A percentile compares a stretch with the other conserved stretches of the same genome.
phyloP scores from a whole-genome alignment of 2,888 invertebrate species.

The Lutraria lutraria region DNA sequence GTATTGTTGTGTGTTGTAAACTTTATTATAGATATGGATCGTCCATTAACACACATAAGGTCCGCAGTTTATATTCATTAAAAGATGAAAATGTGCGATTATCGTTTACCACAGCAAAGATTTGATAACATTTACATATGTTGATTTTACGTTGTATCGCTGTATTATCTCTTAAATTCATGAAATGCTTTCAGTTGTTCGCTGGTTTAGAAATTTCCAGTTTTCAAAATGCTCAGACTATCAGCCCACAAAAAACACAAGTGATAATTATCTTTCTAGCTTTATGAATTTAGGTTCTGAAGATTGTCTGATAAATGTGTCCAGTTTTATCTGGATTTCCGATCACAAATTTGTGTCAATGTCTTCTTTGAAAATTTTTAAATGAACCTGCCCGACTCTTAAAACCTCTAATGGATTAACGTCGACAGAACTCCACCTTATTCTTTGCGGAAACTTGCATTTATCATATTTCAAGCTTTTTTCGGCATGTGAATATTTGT shows the following conservation, averaged over 20 bases:
- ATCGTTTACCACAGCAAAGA: not conserved
- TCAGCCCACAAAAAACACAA: not conserved
- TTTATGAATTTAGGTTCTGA: slow-evolving; percentile 27
- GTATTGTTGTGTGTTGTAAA: not conserved
- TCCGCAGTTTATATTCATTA: not conserved
- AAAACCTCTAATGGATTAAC: slow-evolving; percentile 54
- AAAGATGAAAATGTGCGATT: slow-evolving; percentile 15
- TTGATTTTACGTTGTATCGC: not conserved
- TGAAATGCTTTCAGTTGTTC: not conserved
- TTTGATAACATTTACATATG: slow-evolving; percentile 16
- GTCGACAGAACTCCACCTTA: slow-evolving; percentile 46
- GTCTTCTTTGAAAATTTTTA: slow-evolving; percentile 27
- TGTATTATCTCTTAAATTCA: slow-evolving; percentile 29
- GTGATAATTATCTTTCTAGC: slow-evolving; percentile 41
- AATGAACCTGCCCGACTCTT: slow-evolving; percentile 27
- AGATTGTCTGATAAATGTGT: slow-evolving; percentile 61
- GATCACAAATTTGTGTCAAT: slow-evolving; percentile 49
- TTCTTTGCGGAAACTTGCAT: slow-evolving; percentile 37
- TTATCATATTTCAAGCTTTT: slow-evolving; percentile 51
- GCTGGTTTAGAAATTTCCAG: not conserved
- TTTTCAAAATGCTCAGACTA: not conserved
- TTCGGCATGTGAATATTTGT: slow-evolving; percentile 59
- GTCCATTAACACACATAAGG: not conserved
- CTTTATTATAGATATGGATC: not conserved
- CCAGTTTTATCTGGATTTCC: slow-evolving; percentile 60